Percentiles rank a stretch among this genome's conserved stretches.
Evolutionary conservation across 2,113 vertebrate species (phyloP).

Genomic region (Oncorhynchus gorbuscha): DNA sequence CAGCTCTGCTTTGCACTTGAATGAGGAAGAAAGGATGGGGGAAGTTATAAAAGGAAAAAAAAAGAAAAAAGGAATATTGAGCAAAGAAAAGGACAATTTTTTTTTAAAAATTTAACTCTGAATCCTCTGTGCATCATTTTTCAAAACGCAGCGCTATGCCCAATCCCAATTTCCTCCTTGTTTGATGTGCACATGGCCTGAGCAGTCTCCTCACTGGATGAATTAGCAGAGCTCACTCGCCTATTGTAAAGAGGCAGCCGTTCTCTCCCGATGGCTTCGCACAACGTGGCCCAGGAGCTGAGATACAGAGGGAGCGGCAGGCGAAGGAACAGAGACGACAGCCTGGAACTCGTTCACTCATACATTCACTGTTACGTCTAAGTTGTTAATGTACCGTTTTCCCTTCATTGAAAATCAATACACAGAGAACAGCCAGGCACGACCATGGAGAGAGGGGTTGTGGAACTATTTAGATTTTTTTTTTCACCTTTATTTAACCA

Average conservation of each 20-base stretch:
- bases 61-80: slow-evolving; percentile 7
- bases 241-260: slow-evolving; percentile 17
- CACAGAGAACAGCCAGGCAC: too few species aligned
- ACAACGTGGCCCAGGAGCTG: not conserved
- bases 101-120: slow-evolving; percentile 37
- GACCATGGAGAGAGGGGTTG: too few species aligned
- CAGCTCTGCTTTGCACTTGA: slow-evolving; percentile 12
- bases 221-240: slow-evolving; percentile 22
- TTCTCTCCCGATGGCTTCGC: not conserved
- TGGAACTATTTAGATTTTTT: too few species aligned
- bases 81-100: slow-evolving; percentile 6
- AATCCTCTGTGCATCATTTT: slow-evolving; percentile 8
- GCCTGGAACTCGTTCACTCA: too few species aligned
- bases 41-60: slow-evolving; percentile 9
- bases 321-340: too few species aligned
- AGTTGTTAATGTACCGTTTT: too few species aligned
- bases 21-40: not conserved
- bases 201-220: slow-evolving; percentile 32
- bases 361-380: too few species aligned
- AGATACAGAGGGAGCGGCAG: not conserved
- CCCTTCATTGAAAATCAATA: not conserved
- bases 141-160: slow-evolving; percentile 31
- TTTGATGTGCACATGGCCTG: slow-evolving; percentile 35
- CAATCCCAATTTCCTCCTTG: slow-evolving; percentile 30
- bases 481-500: too few species aligned